phyloP scores from a whole-genome alignment of 1,140 invertebrate genomes.

The Eubasilissa regina region DNA sequence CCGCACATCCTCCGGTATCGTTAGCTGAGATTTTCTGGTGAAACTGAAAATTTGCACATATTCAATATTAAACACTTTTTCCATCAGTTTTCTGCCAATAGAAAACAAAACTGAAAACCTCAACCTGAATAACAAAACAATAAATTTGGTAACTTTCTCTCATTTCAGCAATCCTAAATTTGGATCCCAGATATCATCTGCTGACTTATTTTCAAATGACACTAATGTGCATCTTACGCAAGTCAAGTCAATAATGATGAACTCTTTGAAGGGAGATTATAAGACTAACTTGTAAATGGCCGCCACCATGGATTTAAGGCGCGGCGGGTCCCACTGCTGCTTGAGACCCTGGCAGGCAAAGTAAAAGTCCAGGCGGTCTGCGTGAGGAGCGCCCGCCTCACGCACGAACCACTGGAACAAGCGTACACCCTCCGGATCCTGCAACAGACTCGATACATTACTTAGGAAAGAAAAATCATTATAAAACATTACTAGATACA shows the following conservation, averaged over 20 bases:
- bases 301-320: constrained; percentile 83
- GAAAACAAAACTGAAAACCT: too few relatives aligned
- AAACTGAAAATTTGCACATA: constrained; percentile 73
- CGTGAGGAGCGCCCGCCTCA: constrained; percentile 84
- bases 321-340: constrained; percentile 81
- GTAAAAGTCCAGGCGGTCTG: constrained; percentile 89
- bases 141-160: too few relatives aligned
- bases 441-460: constrained; percentile 42
- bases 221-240: not conserved
- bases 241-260: too few relatives aligned
- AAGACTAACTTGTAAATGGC: constrained; percentile 82
- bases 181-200: not conserved
- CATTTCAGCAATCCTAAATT: too few relatives aligned
- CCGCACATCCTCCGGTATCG: constrained; percentile 85
- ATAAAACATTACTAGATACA: too few relatives aligned
- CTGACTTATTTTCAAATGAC: not conserved
- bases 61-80: not conserved
- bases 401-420: constrained; percentile 88
- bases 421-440: constrained; percentile 89
- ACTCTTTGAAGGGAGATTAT: not conserved
- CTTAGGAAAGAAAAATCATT: too few relatives aligned
- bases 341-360: constrained; percentile 93
- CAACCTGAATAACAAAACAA: too few relatives aligned
- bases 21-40: constrained; percentile 86
- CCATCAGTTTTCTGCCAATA: too few relatives aligned